Evolutionary conservation across 2,888 invertebrate genomes (phyloP).

Genomic region (Cosmorhoe ocellata): DNA sequence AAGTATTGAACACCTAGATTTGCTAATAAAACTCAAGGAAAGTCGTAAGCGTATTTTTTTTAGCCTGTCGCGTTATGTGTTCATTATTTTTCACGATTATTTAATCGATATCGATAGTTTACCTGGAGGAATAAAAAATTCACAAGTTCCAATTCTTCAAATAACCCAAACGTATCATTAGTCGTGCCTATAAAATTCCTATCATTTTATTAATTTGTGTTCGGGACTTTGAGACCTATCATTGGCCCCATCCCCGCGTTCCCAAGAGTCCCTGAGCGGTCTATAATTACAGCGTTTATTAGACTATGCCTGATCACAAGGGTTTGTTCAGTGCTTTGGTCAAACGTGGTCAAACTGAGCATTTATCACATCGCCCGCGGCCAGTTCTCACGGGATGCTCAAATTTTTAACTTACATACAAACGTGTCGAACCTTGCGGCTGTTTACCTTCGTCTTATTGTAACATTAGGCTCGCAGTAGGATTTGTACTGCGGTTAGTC

Average conservation of each 20-base stretch:
- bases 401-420: slow-evolving; percentile 70
- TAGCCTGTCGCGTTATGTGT: no score
- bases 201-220: slow-evolving; percentile 62
- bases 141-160: slow-evolving; percentile 41
- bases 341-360: slow-evolving; percentile 74
- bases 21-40: no score
- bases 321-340: slow-evolving; percentile 68
- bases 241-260: slow-evolving; percentile 48
- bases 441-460: slow-evolving; percentile 59
- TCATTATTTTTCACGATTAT: no score
- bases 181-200: slow-evolving; percentile 48
- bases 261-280: slow-evolving; percentile 46
- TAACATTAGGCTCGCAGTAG: slow-evolving; percentile 57
- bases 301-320: slow-evolving; percentile 49
- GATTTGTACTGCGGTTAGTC: slow-evolving; percentile 54
- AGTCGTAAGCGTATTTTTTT: no score
- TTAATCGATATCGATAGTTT: slow-evolving; percentile 11
- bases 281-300: slow-evolving; percentile 70
- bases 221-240: slow-evolving; percentile 37
- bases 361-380: slow-evolving; percentile 75
- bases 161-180: slow-evolving; percentile 55
- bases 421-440: slow-evolving; percentile 69
- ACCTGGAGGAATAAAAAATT: slow-evolving; percentile 39
- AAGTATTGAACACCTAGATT: no score
- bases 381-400: slow-evolving; percentile 74